Evolutionary conservation across 2,888 invertebrate genomes (phyloP), one percentile per base, ranked within the genome.

Genomic region (Polia nebulosa): DNA sequence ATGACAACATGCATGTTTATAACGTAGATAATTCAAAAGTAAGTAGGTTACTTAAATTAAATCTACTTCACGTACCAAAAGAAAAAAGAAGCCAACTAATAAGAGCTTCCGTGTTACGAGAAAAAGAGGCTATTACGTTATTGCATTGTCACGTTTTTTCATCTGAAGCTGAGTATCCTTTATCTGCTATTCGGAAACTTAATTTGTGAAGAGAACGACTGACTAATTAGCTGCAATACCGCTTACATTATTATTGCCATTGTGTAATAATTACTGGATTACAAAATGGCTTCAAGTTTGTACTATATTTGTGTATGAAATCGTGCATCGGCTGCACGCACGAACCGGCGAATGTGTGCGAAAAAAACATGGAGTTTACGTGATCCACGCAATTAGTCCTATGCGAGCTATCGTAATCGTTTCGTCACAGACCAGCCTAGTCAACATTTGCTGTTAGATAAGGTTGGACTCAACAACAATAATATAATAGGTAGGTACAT

Each of bases 391-490:
- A 90, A 91, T 93, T 89, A 92, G 82, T 86, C 84, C 75, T 87
- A 85, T 78, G 85, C 86, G 83, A 84, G 87, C 86, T 86, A 85
- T 85, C 85, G 86, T 90, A 92, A 92, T 91, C 89, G 87, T 90
- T 93, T 93, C 91, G 92, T 92, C 92, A 92, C 87, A 90, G 87
- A 88, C 85, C 84, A 83, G 83, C 84, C 86, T 86, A 89, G 91
- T 89, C 89, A 92, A 92, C 87, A 91, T 85, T 87, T 83, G 75
- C 74, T 73, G 80, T 86, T 87, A 80, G 85, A 85, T 87, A 86
- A 82, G 83, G 68, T 55, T 73, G 57, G 51, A 69, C 65, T 63
- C 58, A 72, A 82, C 61, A 71, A 71, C 61, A 71, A 72, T 72
- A 71, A 57, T 68, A 65, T 51, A 69, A 63, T 61, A n/a, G n/a